Evolutionary conservation across 2,888 invertebrate genomes (phyloP).

Genomic region (Cephus runcator): DNA sequence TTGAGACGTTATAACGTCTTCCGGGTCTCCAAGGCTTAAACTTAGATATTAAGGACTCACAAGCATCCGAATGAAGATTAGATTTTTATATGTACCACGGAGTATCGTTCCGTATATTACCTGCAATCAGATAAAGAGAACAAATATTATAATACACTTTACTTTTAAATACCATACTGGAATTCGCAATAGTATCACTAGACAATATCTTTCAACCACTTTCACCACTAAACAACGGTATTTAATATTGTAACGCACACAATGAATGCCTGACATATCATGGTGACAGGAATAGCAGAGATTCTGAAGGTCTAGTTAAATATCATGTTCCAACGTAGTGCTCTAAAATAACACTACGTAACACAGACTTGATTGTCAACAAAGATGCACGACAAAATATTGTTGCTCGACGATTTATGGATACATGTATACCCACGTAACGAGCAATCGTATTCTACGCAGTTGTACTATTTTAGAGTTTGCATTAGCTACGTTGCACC

Average conservation of each 20-base stretch:
- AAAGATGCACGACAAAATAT: not conserved
- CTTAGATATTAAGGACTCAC: not conserved
- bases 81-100: not conserved
- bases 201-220: not conserved
- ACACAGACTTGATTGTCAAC: not conserved
- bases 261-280: not conserved
- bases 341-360: not conserved
- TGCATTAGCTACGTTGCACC: not conserved
- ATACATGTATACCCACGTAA: not conserved
- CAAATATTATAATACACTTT: not conserved
- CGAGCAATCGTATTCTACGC: not conserved
- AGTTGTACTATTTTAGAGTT: not conserved
- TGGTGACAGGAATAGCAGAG: not conserved
- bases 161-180: not conserved
- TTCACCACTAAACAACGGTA: not conserved
- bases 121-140: not conserved
- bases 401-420: not conserved
- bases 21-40: too few species aligned
- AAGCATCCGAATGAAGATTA: not conserved
- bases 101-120: not conserved
- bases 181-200: not conserved
- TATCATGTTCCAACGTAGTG: not conserved
- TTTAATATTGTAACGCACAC: not conserved
- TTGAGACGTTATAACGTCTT: too few species aligned
- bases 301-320: not conserved